phyloP scores from a whole-genome alignment of 2,888 invertebrate genomes.

The Diaprepes abbreviatus region DNA sequence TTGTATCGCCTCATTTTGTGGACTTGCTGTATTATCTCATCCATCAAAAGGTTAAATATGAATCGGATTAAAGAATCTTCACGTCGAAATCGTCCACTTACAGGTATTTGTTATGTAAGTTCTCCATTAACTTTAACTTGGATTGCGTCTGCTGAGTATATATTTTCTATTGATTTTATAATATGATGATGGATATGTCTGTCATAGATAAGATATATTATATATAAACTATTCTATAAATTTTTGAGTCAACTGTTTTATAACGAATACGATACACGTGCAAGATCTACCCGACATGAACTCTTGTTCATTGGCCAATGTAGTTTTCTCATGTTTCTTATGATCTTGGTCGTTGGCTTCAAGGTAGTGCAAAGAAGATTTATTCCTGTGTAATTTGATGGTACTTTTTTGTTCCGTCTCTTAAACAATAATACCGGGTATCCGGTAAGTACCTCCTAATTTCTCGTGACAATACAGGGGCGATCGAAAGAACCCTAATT shows the following conservation, averaged over 20 bases:
- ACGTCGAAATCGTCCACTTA: not conserved
- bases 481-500: too few species aligned
- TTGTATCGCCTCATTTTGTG: not conserved
- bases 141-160: too few species aligned
- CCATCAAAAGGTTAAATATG: conserved; percentile 10
- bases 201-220: conserved; percentile 9
- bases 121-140: not conserved
- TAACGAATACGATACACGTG: conserved; percentile 8
- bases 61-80: not conserved
- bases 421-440: too few species aligned
- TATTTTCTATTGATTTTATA: conserved; percentile 14
- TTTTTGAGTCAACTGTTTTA: conserved; percentile 26
- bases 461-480: too few species aligned
- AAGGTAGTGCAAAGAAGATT: not conserved
- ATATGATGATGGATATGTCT: conserved; percentile 22
- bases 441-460: too few species aligned
- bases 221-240: conserved; percentile 21
- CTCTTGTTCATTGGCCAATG: too few species aligned
- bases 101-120: not conserved
- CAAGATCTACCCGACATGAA: too few species aligned
- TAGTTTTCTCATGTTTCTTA: too few species aligned
- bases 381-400: not conserved
- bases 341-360: not conserved
- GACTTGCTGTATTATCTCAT: not conserved
- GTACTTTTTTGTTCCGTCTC: not conserved